phyloP scores from a whole-genome alignment of 2,888 invertebrate genomes.

The Coelopa pilipes region DNA sequence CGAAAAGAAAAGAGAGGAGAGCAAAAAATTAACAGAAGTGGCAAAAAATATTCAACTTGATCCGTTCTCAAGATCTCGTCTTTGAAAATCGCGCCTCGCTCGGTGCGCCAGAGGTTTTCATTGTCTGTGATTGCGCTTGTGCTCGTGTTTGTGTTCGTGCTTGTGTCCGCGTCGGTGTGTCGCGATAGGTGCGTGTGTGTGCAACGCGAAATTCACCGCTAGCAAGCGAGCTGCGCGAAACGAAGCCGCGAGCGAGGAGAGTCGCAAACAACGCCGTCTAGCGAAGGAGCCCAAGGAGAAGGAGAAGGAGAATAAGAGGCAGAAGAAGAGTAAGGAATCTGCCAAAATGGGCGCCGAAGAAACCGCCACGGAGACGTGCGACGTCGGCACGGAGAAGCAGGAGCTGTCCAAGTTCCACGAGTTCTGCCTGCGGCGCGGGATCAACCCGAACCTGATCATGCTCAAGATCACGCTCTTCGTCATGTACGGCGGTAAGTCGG shows the following conservation, averaged over 20 bases:
- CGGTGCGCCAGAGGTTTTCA: not conserved
- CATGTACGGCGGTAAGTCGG: constrained; percentile 80
- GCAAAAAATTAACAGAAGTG: not conserved
- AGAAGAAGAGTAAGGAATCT: not conserved
- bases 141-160: constrained; percentile 5
- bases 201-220: not conserved
- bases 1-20: no score
- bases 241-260: not conserved
- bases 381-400: constrained; percentile 53
- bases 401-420: constrained; percentile 61
- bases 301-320: not conserved
- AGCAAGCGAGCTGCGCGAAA: constrained; percentile 1
- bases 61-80: constrained; percentile 29
- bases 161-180: constrained; percentile 2
- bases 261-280: no score
- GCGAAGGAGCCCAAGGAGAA: not conserved
- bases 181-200: not conserved
- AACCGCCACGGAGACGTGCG: constrained; percentile 51
- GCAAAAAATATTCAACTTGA: constrained; percentile 30
- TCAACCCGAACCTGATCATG: constrained; percentile 83
- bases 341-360: constrained; percentile 64
- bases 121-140: not conserved
- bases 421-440: constrained; percentile 69
- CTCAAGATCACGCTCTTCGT: constrained; percentile 84
- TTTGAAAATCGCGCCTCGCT: not conserved